Base-by-base conservation (phyloP, 1,140 invertebrate species). In the Megalonaias nervosa region DNA sequence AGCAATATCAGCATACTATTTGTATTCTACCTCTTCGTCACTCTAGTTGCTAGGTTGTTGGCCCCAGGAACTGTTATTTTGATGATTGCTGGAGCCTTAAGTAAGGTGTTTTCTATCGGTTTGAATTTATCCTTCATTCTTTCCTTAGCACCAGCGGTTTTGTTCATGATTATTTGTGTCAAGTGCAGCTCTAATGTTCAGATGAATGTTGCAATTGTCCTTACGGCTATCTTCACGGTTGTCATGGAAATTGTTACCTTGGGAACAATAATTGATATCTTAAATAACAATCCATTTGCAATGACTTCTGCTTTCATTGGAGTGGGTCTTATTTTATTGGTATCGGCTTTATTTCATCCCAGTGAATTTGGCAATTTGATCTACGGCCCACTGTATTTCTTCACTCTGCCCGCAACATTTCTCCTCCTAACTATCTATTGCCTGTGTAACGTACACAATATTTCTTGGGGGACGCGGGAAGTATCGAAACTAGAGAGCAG, bases 401-500 rank as follows among this genome's bases (percentile, higher is more conserved):
- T 99, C 2, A 97, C 96, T 61, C 98, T 99, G 83, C 98, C 98
- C 0, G 97, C 97, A 85, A 99, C 99, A 95, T 99, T 99, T 92
- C 92, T 99, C 79, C 94, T 99, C 23, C 93, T 99, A 81, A 98
- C 98, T 88, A 93, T 99, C 58, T 99, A 99, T 90, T 99, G 97
- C 13, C 95, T 99, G 79, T 98, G 98, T 89, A 99, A 99, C 92
- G 91, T 99, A 67, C 98, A 99, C 87, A 95, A 97, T 68, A 97
- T 99, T 79, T 95, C 97, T 0, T 99, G 98, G 98, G 98, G 98
- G 86, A 99, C 98, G 1, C 93, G 98, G 80, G 98, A 99, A 92
- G 97, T 9, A 19, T 98, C 98, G 82, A 93, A 65, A 85, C 93
- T 48, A 93, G 93, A 93, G 92, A 93, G 67, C 19, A 59, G 55